A percentile compares a stretch with the other conserved stretches of the same genome.
Evolutionary conservation across 2,797 vertebrate species (phyloP).

Genomic region (Paedocypris micromegethes): DNA sequence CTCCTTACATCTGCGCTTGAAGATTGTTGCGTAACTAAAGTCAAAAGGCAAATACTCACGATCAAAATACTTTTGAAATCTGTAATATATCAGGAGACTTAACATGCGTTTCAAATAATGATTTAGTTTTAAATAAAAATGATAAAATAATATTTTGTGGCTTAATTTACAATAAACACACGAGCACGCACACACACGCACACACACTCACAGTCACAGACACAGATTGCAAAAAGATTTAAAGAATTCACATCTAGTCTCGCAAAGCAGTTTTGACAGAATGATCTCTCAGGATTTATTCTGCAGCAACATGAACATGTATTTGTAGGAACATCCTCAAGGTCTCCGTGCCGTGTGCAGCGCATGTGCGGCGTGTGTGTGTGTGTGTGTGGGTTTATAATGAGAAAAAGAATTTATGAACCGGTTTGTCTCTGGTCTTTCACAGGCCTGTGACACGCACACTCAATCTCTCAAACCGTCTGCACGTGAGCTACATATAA

Average conservation of each 20-base stretch:
- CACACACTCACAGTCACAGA: not conserved
- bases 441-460: constrained; percentile 1
- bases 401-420: constrained; percentile 27
- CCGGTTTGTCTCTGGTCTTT: constrained; percentile 30
- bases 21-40: not conserved
- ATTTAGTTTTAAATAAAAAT: too few relatives aligned
- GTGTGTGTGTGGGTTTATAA: constrained; percentile 19
- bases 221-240: constrained; percentile 4
- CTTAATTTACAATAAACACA: not conserved
- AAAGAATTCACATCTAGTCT: not conserved
- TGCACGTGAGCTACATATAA: constrained; percentile 23
- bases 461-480: constrained; percentile 30
- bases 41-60: not conserved
- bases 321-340: constrained; percentile 8
- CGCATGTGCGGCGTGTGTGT: not conserved
- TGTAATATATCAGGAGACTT: too few relatives aligned
- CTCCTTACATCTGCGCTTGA: not conserved
- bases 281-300: constrained; percentile 41
- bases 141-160: too few relatives aligned
- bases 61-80: not conserved
- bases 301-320: not conserved
- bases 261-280: constrained; percentile 52
- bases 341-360: constrained; percentile 14
- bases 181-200: not conserved
- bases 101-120: too few relatives aligned